phyloP scores from a whole-genome alignment of 2,888 invertebrate genomes.

The Drosophila antonietae region DNA sequence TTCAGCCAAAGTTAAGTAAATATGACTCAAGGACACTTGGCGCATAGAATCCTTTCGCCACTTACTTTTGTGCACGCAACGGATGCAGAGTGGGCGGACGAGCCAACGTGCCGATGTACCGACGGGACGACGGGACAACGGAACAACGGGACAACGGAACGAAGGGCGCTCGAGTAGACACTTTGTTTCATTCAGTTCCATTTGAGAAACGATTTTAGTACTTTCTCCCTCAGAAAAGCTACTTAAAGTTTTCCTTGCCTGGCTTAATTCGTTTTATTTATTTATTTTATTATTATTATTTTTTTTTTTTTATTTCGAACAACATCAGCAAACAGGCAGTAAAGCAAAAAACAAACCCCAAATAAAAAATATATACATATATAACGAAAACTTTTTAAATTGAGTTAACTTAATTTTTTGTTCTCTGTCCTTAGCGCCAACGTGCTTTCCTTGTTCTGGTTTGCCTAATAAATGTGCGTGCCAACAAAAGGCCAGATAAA shows the following conservation, averaged over 20 bases:
- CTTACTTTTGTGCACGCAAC: constrained; percentile 60
- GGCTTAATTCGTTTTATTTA: constrained; percentile 67
- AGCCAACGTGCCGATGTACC: background rate
- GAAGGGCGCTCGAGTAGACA: background rate
- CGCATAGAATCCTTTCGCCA: constrained; percentile 71
- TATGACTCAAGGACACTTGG: constrained; percentile 76
- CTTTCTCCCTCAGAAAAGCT: constrained; percentile 73
- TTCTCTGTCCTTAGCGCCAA: constrained; percentile 24
- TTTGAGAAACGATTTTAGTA: constrained; percentile 73
- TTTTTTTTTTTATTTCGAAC: constrained; percentile 57
- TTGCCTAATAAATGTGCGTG: constrained; percentile 74
- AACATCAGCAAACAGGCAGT: constrained; percentile 52
- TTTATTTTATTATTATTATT: background rate
- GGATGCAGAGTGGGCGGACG: background rate
- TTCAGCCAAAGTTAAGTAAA: constrained; percentile 73
- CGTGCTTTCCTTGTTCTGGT: constrained; percentile 44
- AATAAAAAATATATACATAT: constrained; percentile 17
- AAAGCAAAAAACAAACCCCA: constrained; percentile 36
- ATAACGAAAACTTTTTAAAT: constrained; percentile 64
- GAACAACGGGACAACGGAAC: background rate
- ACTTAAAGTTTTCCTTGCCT: constrained; percentile 73
- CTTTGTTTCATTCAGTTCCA: constrained; percentile 46
- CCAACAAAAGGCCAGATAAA: constrained; percentile 73
- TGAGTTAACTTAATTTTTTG: constrained; percentile 73
- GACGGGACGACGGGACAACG: background rate